phyloP scores from a whole-genome alignment of 2,113 vertebrate species.

The Leuciscus idus region DNA sequence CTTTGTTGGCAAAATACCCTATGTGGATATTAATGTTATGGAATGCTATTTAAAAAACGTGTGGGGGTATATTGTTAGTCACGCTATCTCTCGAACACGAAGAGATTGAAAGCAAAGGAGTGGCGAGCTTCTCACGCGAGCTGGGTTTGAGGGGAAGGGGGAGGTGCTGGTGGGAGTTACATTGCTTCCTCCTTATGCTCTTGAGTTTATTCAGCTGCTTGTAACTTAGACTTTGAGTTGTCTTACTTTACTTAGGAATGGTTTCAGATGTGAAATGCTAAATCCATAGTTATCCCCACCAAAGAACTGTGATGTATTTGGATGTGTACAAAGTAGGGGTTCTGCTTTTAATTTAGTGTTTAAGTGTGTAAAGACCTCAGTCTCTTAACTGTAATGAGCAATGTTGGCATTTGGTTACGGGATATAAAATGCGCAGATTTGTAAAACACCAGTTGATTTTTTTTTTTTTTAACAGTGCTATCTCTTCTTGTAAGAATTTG shows the following conservation, averaged over 20 bases:
- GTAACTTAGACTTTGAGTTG: background rate
- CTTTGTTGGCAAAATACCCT: background rate
- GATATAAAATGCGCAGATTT: background rate
- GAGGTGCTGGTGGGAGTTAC: background rate
- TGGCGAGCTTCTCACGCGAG: constrained; percentile 29
- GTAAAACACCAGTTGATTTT: background rate
- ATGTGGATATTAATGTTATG: background rate
- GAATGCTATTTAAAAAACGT: background rate
- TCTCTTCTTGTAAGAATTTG: background rate
- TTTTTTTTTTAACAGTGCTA: background rate
- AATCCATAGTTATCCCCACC: background rate
- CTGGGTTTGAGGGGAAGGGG: constrained; percentile 9
- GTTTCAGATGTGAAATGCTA: background rate
- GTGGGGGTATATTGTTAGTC: background rate
- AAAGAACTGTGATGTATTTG: background rate
- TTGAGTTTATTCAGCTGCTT: background rate
- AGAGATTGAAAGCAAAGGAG: constrained; percentile 32
- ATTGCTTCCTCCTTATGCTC: background rate
- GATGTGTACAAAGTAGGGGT: background rate
- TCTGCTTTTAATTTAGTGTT: background rate
- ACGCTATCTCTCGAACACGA: background rate
- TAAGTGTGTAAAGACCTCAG: background rate
- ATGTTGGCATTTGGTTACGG: too few relatives aligned
- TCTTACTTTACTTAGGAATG: background rate
- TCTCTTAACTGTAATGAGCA: background rate